Evolutionary conservation across 2,888 invertebrate species (phyloP).

Genomic region (Caenorhabditis sp.): DNA sequence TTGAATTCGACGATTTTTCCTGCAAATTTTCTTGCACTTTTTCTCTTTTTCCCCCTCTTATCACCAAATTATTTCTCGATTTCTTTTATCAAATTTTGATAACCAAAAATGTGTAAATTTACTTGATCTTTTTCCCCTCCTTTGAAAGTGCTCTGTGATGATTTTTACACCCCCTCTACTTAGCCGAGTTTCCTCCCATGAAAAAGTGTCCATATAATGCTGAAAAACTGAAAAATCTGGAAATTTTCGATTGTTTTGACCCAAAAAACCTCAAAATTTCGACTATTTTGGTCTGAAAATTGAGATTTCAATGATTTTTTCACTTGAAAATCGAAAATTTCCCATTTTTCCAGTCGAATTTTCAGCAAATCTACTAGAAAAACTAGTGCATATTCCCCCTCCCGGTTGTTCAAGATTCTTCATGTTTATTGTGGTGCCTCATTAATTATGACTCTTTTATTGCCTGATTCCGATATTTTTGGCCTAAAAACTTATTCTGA

Average conservation of each 20-base stretch:
- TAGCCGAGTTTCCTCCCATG: background rate
- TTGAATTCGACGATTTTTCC: no score
- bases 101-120: background rate
- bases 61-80: background rate
- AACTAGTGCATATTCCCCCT: no score
- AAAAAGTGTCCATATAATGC: conserved; percentile 6
- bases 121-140: background rate
- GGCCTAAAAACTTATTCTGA: no score
- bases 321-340: background rate
- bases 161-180: background rate
- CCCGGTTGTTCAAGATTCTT: no score
- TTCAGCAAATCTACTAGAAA: background rate
- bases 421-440: no score
- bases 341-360: background rate
- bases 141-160: conserved; percentile 9
- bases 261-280: background rate
- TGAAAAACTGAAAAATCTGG: conserved; percentile 4
- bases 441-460: no score
- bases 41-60: background rate
- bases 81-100: background rate
- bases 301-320: no score
- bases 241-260: background rate
- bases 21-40: background rate
- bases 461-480: no score
- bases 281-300: no score